These are phyloP conservation scores for Colletes latitarsis DNA, from an alignment of 1,140 invertebrate genomes.

Conservation along the genomic window DNA sequence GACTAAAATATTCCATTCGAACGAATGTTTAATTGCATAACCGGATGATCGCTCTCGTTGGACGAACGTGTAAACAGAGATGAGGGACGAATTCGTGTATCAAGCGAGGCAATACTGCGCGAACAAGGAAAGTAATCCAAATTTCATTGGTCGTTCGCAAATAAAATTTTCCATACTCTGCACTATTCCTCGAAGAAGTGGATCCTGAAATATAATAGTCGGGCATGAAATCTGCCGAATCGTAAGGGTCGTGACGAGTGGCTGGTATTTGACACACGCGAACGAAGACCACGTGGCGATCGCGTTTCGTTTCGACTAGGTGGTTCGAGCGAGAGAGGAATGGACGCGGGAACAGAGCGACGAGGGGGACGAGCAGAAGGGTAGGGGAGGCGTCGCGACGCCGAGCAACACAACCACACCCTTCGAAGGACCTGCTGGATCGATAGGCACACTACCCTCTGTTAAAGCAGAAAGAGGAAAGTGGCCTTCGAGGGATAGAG, in stretches of 20 bases:
- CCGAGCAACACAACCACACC: slow-evolving; percentile 76
- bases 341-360: neutral
- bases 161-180: no score
- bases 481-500: slow-evolving; percentile 38
- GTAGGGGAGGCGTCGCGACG: slow-evolving; percentile 66
- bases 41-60: no score
- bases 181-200: no score
- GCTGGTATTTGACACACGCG: neutral
- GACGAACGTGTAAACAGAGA: no score
- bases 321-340: neutral
- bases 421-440: slow-evolving; percentile 70
- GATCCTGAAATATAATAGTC: no score
- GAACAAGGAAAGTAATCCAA: no score
- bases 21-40: no score
- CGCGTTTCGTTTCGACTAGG: neutral
- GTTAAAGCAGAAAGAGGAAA: slow-evolving; percentile 54
- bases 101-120: no score
- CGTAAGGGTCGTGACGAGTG: neutral
- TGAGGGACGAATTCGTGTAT: no score
- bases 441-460: slow-evolving; percentile 74
- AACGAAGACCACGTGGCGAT: slow-evolving; percentile 29
- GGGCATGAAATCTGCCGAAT: no score
- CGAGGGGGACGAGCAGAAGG: slow-evolving; percentile 9
- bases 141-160: no score
- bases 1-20: no score